Evolutionary conservation across 2,113 vertebrate genomes (phyloP).

Genomic region (Cariama cristata): DNA sequence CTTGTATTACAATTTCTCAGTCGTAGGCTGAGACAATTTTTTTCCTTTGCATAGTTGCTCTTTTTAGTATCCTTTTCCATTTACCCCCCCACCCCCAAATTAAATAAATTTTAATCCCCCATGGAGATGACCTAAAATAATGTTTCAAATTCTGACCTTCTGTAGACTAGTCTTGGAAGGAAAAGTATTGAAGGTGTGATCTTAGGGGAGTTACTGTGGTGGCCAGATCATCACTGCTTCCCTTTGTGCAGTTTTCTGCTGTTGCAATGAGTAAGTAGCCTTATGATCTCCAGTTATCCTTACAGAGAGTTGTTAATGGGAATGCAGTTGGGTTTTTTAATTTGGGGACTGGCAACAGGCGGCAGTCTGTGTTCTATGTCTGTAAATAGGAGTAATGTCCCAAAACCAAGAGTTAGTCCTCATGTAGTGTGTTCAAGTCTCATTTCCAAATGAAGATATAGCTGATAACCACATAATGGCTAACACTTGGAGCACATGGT

Average conservation of each 20-base stretch:
- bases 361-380: neutral
- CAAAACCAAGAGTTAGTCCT: neutral
- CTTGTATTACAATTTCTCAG: neutral
- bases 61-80: neutral
- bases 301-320: neutral
- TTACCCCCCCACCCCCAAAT: neutral
- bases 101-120: neutral
- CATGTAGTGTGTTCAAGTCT: neutral
- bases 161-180: neutral
- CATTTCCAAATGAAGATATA: neutral
- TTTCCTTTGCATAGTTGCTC: neutral
- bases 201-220: neutral
- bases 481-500: neutral
- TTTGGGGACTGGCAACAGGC: neutral
- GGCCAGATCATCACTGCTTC: neutral
- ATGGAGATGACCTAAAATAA: neutral
- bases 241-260: neutral
- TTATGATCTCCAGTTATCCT: neutral
- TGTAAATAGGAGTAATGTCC: neutral
- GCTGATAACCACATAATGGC: neutral
- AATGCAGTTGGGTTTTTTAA: neutral
- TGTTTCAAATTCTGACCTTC: neutral
- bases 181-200: neutral
- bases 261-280: neutral
- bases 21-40: neutral